phyloP scores from a whole-genome alignment of 53 echinoderm and acorn worm genomes.

The Holothuria scabra region DNA sequence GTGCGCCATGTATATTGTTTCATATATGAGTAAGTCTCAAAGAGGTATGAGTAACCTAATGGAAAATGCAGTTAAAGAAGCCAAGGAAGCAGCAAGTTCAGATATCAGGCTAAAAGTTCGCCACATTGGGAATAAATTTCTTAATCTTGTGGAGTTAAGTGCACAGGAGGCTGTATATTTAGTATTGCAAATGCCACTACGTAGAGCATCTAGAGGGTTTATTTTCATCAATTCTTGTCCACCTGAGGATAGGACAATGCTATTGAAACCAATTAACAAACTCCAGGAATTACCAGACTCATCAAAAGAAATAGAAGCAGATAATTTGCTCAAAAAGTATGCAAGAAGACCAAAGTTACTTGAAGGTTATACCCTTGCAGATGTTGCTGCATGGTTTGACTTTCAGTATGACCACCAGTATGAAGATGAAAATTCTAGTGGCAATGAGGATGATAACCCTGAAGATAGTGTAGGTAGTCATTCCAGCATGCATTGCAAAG shows the following conservation, averaged over 20 bases:
- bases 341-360: slow-evolving; percentile 11
- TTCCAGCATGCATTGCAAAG: background rate
- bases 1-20: too few species aligned
- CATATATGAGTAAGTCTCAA: slow-evolving; percentile 49
- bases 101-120: background rate
- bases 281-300: background rate
- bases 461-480: background rate
- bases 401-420: slow-evolving; percentile 6
- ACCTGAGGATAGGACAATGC: slow-evolving; percentile 30
- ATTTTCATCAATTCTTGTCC: slow-evolving; percentile 25
- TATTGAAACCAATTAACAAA: slow-evolving; percentile 13
- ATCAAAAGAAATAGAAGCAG: background rate
- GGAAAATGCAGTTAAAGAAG: slow-evolving; percentile 27
- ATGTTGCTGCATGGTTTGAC: slow-evolving; percentile 1
- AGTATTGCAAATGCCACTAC: slow-evolving; percentile 18
- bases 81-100: background rate
- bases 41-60: slow-evolving; percentile 33
- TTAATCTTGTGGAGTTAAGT: slow-evolving; percentile 21
- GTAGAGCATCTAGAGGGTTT: background rate
- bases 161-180: slow-evolving; percentile 34
- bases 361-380: slow-evolving; percentile 29
- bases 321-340: slow-evolving; percentile 7
- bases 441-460: slow-evolving; percentile 7
- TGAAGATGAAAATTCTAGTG: too few species aligned
- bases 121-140: slow-evolving; percentile 26